A percentile compares a stretch with the other conserved stretches of the same genome.
phyloP scores from a whole-genome alignment of 2,888 invertebrate genomes.

The Branchellion lobata region DNA sequence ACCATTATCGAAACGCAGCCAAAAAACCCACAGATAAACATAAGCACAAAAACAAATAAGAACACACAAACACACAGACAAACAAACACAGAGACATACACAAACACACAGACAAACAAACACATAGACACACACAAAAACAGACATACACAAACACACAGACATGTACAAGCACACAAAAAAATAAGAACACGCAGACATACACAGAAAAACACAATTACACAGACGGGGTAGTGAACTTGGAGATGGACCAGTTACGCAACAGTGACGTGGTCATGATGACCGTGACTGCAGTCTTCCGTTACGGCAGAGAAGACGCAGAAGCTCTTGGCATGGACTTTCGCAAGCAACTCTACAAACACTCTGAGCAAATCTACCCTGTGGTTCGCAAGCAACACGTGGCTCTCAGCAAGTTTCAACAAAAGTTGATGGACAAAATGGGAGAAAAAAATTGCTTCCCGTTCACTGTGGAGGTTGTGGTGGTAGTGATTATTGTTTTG shows the following conservation, averaged over 20 bases:
- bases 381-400: slow-evolving; percentile 24
- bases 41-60: background rate
- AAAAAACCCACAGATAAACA: no score
- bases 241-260: slow-evolving; percentile 26
- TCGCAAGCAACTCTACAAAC: slow-evolving; percentile 31
- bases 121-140: background rate
- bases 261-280: slow-evolving; percentile 32
- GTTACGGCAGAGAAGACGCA: slow-evolving; percentile 40
- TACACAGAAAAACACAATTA: background rate
- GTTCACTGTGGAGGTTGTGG: slow-evolving; percentile 26
- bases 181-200: background rate
- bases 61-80: slow-evolving; percentile 3
- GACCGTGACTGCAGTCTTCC: slow-evolving; percentile 5
- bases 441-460: slow-evolving; percentile 28
- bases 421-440: slow-evolving; percentile 35
- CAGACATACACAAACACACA: background rate
- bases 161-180: background rate
- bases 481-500: no score
- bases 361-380: slow-evolving; percentile 34
- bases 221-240: slow-evolving; percentile 31
- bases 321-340: slow-evolving; percentile 32
- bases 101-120: background rate
- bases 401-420: slow-evolving; percentile 26
- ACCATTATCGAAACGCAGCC: no score
- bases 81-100: background rate